Evolutionary conservation across 2,797 vertebrate genomes (phyloP).

Genomic region (Coluber constrictor): DNA sequence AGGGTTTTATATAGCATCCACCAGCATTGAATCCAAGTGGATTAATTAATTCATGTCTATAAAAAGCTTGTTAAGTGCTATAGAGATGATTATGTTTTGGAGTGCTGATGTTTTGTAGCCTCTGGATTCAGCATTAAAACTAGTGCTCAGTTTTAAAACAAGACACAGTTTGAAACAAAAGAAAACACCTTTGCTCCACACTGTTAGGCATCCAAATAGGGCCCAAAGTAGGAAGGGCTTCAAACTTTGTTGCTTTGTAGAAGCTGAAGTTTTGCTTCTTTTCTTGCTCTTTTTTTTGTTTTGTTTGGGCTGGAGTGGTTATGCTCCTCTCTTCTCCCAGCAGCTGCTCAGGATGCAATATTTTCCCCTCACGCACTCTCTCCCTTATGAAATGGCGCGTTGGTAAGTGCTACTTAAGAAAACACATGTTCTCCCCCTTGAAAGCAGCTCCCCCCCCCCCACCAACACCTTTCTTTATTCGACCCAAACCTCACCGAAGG

Average conservation of each 20-base stretch:
- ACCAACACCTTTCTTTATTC: conserved; percentile 83
- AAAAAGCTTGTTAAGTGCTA: conserved; percentile 19
- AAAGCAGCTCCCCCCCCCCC: conserved; percentile 72
- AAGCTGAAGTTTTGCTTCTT: conserved; percentile 44
- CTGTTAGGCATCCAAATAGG: not conserved
- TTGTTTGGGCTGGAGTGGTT: conserved; percentile 27
- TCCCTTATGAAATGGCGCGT: conserved; percentile 74
- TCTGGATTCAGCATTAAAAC: conserved; percentile 4
- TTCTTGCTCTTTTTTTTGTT: conserved; percentile 28
- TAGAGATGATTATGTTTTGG: not conserved
- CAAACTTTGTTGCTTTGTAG: conserved; percentile 1
- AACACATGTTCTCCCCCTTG: conserved; percentile 80
- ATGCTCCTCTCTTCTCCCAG: conserved; percentile 49
- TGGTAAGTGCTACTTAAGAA: conserved; percentile 80
- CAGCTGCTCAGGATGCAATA: conserved; percentile 64
- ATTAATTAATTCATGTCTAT: conserved; percentile 32
- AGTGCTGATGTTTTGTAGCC: not conserved
- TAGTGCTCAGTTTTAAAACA: not conserved
- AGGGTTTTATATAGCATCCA: conserved; percentile 12
- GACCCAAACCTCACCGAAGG: conserved; percentile 83
- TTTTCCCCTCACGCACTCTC: conserved; percentile 54
- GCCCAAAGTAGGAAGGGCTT: conserved; percentile 2
- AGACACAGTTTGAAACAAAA: not conserved
- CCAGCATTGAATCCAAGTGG: conserved; percentile 13
- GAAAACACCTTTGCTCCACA: not conserved